Evolutionary conservation across 1,140 invertebrate genomes (phyloP), one percentile per base, ranked within the genome.

Genomic region (Triops cancriformis): DNA sequence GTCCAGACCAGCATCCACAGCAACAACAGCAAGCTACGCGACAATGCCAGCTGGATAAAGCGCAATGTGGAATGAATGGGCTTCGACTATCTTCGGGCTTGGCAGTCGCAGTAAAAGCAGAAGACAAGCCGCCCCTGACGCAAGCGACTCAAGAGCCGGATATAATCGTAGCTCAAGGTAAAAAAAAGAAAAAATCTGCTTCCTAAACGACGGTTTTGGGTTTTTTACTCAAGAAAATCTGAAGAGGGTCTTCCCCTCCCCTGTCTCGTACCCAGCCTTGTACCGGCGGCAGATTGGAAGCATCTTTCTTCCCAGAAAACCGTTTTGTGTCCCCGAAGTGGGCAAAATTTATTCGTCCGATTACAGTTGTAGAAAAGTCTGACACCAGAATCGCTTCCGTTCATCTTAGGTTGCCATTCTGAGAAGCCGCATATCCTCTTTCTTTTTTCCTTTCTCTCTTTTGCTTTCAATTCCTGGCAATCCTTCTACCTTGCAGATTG

Each of bases 151-250:
- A 64, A 23, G 51, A 64, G 51, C 51, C 51, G 51, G 51, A 64
- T 23, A 64, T 64, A 64, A 64, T 64, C 51, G 51, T 64, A 23
- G 51, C 51, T 64, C 51, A 64, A 64, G 51, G 51, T 64, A 64
- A 18, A 37, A 37, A 37, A 64, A 5, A n/a, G n/a, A n/a, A 64
- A 64, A 64, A 6, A 64, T n/a, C 18, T 64, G 14, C 51, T 64
- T 23, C 51, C 23, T 64, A 64, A 64, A n/a, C 51, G 51, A 64
- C 51, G 7, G 10, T 64, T 64, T 64, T 7, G 31, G 31, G 2
- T 37, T 64, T 64, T 64, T n/a, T 23, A n/a, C 51, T n/a, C 18
- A 1, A 64, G 3, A 64, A 18, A 64, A 64, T 64, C 51, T 64
- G n/a, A 23, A 64, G 12, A 64, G 51, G 7, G n/a, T 23, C 23